Conservation (phyloP, 2,113 vertebrate species). For the Cygnus buccinator region DNA sequence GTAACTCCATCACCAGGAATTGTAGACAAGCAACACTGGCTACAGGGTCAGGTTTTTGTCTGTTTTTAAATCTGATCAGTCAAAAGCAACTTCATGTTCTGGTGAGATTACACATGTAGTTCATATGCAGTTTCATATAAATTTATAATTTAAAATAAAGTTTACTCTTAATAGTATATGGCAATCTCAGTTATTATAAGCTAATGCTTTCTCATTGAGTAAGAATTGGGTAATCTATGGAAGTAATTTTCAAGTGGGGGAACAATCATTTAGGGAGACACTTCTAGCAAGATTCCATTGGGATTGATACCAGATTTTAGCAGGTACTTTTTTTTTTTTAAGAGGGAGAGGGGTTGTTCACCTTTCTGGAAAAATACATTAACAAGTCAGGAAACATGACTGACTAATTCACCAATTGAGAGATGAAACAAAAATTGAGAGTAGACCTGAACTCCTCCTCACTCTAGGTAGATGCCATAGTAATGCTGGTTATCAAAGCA, state of each 20-base stretch:
- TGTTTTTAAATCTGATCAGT: not conserved
- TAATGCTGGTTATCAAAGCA: not conserved
- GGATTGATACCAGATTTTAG: not conserved
- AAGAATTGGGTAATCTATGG: not conserved
- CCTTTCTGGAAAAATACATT: not conserved
- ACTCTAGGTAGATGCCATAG: not conserved
- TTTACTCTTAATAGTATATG: not conserved
- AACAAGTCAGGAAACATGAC: not conserved
- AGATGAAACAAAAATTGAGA: not conserved
- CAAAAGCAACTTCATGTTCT: not conserved
- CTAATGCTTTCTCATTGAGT: not conserved
- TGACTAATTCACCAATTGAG: not conserved
- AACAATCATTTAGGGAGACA: not conserved
- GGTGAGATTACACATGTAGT: not conserved
- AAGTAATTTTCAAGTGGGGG: not conserved
- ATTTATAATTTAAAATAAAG: too few relatives aligned
- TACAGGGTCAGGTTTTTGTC: not conserved
- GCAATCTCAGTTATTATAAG: not conserved
- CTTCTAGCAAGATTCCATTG: not conserved
- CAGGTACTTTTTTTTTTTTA: not conserved
- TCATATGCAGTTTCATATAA: not conserved
- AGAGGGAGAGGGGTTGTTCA: not conserved
- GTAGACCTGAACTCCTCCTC: not conserved
- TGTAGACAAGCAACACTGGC: not conserved
- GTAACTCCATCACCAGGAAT: not conserved